These are phyloP conservation scores for Hepsetus odoe DNA, from an alignment of 2,113 vertebrate species.

Conservation along the genomic window DNA sequence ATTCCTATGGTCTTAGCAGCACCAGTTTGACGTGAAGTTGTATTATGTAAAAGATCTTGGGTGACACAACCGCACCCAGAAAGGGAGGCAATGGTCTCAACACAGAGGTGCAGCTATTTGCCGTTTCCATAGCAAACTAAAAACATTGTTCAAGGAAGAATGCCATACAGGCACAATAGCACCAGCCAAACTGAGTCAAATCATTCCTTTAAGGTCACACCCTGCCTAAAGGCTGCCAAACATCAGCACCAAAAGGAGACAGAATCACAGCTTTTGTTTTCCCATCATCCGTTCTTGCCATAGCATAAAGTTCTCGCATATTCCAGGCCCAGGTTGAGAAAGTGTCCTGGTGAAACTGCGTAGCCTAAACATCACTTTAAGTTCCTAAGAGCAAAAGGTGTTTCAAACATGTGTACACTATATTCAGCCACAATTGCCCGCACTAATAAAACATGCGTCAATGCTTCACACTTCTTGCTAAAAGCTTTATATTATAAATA, in stretches of 20 bases:
- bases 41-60: constrained; percentile 6
- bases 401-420: constrained; percentile 49
- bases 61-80: background rate
- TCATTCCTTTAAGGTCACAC: background rate
- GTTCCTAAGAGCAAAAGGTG: constrained; percentile 47
- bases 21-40: constrained; percentile 18
- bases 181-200: constrained; percentile 12
- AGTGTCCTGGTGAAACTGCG: background rate
- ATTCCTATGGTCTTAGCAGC: constrained; percentile 36
- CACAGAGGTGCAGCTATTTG: background rate
- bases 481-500: constrained; percentile 67
- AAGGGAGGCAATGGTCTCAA: constrained; percentile 17
- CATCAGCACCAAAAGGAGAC: constrained; percentile 30
- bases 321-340: constrained; percentile 1
- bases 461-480: constrained; percentile 65
- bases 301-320: background rate
- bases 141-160: constrained; percentile 4
- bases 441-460: constrained; percentile 55
- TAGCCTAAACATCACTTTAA: background rate
- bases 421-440: constrained; percentile 6
- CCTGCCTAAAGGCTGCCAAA: constrained; percentile 21
- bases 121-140: background rate
- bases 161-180: constrained; percentile 23
- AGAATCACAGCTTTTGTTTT: background rate
- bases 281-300: background rate